Percentiles rank a stretch among this genome's conserved stretches.
Conservation (phyloP, 2,797 vertebrate species). For the Rhinella marina region DNA sequence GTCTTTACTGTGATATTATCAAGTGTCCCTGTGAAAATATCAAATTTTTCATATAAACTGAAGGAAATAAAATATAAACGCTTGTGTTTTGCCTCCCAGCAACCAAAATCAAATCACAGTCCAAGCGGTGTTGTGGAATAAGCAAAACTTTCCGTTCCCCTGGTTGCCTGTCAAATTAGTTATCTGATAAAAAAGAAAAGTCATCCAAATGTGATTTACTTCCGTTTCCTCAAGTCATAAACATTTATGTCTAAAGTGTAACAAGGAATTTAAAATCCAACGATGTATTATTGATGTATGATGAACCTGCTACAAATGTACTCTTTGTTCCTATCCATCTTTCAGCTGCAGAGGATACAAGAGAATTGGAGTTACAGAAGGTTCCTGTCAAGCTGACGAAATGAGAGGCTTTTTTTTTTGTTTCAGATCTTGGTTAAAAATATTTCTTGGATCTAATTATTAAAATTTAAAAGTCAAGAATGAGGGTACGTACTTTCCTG, state of each 20-base stretch:
- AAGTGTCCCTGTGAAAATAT: constrained; percentile 66
- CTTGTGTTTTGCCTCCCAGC: constrained; percentile 65
- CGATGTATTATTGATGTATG: constrained; percentile 28
- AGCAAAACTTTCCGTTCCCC: constrained; percentile 67
- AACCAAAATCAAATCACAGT: constrained; percentile 66
- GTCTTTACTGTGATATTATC: constrained; percentile 44
- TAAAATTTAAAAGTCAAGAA: neutral
- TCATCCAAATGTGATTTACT: constrained; percentile 68
- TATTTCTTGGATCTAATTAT: constrained; percentile 20
- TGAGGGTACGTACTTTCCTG: neutral
- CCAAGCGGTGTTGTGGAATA: constrained; percentile 66
- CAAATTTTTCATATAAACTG: constrained; percentile 63
- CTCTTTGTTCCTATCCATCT: constrained; percentile 41
- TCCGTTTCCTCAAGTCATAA: constrained; percentile 64
- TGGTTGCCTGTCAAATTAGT: constrained; percentile 69
- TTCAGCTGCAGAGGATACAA: neutral
- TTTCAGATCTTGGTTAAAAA: neutral
- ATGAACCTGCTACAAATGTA: constrained; percentile 36
- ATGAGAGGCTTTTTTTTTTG: constrained; percentile 12
- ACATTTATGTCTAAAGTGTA: constrained; percentile 57
- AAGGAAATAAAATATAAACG: constrained; percentile 65
- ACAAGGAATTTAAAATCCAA: constrained; percentile 48
- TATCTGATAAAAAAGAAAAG: constrained; percentile 68
- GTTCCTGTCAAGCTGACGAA: constrained; percentile 26
- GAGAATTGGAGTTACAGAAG: constrained; percentile 23